Conservation (phyloP, 2,797 vertebrate genomes). For the Anguilla obscura region DNA sequence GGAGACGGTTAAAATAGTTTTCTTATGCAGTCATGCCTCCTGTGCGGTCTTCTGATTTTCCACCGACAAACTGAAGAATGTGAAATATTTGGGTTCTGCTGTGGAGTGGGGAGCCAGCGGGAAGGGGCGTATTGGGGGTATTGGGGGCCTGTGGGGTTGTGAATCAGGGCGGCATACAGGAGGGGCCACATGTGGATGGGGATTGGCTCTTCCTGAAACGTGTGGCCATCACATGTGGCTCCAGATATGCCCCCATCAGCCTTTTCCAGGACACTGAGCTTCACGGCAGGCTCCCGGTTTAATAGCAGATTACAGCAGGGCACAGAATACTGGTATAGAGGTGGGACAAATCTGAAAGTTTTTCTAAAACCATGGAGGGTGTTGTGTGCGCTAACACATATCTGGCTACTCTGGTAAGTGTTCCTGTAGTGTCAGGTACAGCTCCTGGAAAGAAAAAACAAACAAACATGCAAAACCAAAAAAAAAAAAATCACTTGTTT, state of each 20-base stretch:
- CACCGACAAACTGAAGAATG: constrained; percentile 40
- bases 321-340: neutral
- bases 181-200: neutral
- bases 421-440: neutral
- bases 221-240: neutral
- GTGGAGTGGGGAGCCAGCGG: constrained; percentile 10
- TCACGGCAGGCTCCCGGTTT: neutral
- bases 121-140: neutral
- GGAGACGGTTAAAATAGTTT: constrained; percentile 27
- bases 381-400: neutral
- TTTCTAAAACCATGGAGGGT: neutral
- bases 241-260: neutral
- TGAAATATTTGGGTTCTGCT: constrained; percentile 40
- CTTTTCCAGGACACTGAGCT: neutral
- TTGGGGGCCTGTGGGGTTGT: neutral
- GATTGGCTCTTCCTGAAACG: neutral
- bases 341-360: neutral
- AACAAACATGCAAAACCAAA: neutral
- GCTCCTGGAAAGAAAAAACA: neutral
- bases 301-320: neutral
- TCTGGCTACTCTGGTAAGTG: neutral
- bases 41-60: constrained; percentile 29
- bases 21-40: constrained; percentile 13
- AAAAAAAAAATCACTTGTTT: neutral
- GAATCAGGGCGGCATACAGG: neutral